These are phyloP conservation scores for Mus pahari DNA, from an alignment of 2,113 vertebrate species.

Conservation along the genomic window DNA sequence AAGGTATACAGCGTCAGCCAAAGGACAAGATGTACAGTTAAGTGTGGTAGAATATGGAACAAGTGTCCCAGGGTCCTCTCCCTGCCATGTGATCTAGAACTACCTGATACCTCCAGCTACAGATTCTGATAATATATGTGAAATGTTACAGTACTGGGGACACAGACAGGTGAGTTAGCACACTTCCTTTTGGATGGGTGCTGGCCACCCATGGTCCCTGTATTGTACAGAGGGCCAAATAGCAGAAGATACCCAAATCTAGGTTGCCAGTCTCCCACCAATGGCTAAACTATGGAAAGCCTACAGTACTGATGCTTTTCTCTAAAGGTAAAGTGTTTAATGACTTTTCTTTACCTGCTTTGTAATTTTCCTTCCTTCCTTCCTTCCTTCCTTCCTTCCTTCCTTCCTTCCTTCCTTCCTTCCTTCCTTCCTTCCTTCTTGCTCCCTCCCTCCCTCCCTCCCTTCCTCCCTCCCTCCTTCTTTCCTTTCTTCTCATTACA, in stretches of 20 bases:
- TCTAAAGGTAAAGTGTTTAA: neutral
- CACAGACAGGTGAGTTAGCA: neutral
- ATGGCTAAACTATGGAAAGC: neutral
- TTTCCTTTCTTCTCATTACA: neutral
- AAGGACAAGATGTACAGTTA: neutral
- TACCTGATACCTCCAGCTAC: neutral
- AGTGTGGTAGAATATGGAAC: neutral
- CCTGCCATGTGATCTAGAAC: too few relatives aligned
- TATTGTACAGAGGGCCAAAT: neutral
- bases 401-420: neutral
- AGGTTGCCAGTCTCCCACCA: neutral
- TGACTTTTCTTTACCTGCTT: constrained; percentile 7
- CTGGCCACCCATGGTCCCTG: neutral
- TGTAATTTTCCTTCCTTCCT: neutral
- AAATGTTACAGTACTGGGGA: neutral
- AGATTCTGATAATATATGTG: neutral
- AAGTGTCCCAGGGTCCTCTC: neutral
- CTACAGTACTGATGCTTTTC: neutral
- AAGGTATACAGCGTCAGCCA: neutral
- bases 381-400: neutral
- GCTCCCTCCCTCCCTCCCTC: neutral
- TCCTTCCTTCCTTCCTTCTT: neutral
- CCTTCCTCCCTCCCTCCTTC: neutral
- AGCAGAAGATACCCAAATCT: neutral
- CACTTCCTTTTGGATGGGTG: neutral